These are phyloP conservation scores for Gadus chalcogrammus DNA, from an alignment of 2,113 vertebrate species.

Conservation along the genomic window DNA sequence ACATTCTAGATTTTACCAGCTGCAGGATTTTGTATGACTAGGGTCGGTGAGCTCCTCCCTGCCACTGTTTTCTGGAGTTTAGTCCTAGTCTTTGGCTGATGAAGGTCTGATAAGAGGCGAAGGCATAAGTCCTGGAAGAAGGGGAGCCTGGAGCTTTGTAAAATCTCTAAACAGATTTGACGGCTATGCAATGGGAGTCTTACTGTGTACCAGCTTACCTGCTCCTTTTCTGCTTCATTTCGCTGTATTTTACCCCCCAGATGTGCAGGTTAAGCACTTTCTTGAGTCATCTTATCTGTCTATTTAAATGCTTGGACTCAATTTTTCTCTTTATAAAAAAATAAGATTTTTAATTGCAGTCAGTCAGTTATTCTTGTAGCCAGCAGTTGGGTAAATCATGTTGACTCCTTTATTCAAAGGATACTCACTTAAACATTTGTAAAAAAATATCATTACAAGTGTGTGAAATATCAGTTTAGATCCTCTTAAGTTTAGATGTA, in stretches of 20 bases:
- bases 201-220: constrained; percentile 74
- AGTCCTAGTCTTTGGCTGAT: constrained; percentile 49
- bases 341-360: constrained; percentile 60
- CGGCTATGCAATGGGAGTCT: constrained; percentile 78
- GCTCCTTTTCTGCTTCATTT: constrained; percentile 69
- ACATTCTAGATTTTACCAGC: constrained; percentile 70
- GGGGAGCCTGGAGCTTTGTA: constrained; percentile 65
- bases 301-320: constrained; percentile 53
- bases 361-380: constrained; percentile 56
- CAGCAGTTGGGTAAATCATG: constrained; percentile 52
- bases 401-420: constrained; percentile 56
- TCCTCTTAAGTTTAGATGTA: constrained; percentile 71
- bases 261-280: constrained; percentile 63
- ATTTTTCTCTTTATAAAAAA: constrained; percentile 46
- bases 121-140: constrained; percentile 51
- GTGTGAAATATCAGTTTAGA: constrained; percentile 71
- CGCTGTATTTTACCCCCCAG: constrained; percentile 58
- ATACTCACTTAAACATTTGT: constrained; percentile 69
- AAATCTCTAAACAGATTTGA: constrained; percentile 68
- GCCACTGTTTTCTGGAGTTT: constrained; percentile 62
- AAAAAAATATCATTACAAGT: constrained; percentile 63
- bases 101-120: constrained; percentile 55
- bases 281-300: constrained; percentile 57
- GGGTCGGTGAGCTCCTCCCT: constrained; percentile 53
- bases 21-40: constrained; percentile 66